phyloP scores from a whole-genome alignment of 2,113 vertebrate species.

The Pipa parva region DNA sequence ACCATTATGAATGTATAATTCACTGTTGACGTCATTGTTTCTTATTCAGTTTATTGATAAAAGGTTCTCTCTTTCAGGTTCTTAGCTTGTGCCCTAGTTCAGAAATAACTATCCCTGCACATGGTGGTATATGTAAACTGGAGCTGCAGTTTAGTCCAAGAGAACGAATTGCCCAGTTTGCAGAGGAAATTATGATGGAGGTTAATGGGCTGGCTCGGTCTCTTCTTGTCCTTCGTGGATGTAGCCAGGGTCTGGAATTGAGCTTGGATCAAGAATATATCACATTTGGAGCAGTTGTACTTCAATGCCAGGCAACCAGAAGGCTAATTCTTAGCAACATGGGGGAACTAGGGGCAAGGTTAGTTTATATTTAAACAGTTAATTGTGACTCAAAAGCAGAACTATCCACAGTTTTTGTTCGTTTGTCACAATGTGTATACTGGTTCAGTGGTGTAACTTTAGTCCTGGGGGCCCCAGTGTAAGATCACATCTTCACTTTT shows the following conservation, averaged over 20 bases:
- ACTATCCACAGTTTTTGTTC: too few species aligned
- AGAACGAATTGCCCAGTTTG: slow-evolving; percentile 60
- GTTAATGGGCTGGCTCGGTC: slow-evolving; percentile 60
- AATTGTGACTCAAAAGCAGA: background rate
- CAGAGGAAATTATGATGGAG: slow-evolving; percentile 68
- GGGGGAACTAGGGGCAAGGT: slow-evolving; percentile 75
- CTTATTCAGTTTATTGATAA: too few species aligned
- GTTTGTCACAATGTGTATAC: too few species aligned
- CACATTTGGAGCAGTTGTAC: slow-evolving; percentile 74
- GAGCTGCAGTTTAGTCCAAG: slow-evolving; percentile 71
- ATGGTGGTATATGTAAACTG: slow-evolving; percentile 59
- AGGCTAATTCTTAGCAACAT: slow-evolving; percentile 67
- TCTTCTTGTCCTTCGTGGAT: slow-evolving; percentile 71
- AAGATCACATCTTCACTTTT: too few species aligned
- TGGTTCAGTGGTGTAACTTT: too few species aligned
- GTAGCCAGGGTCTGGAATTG: slow-evolving; percentile 74
- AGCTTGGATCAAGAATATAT: slow-evolving; percentile 72
- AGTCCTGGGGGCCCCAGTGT: too few species aligned
- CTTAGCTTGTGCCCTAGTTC: slow-evolving; percentile 59
- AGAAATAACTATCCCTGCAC: slow-evolving; percentile 61
- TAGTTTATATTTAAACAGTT: background rate
- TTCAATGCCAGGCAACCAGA: slow-evolving; percentile 58
- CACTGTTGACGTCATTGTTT: too few species aligned
- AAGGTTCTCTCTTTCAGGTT: slow-evolving; percentile 51
- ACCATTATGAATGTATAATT: too few species aligned